Evolutionary conservation across 2,888 invertebrate species (phyloP).

Genomic region (Parelbella ahira): DNA sequence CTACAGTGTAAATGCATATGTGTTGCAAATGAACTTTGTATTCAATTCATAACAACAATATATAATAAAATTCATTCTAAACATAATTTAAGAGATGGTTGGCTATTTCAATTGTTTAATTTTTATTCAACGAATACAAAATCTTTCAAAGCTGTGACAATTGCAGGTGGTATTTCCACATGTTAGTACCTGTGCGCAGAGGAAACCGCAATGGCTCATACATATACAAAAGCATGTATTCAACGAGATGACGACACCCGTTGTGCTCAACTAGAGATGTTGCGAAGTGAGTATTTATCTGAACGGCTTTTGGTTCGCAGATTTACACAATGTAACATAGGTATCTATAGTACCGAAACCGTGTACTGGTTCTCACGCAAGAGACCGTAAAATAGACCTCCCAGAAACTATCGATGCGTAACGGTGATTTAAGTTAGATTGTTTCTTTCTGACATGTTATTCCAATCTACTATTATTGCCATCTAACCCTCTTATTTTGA

Average conservation of each 20-base stretch:
- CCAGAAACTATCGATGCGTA: too few species aligned
- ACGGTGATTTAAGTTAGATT: too few species aligned
- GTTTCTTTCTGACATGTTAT: too few species aligned
- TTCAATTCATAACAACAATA: too few species aligned
- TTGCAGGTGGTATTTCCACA: constrained; percentile 30
- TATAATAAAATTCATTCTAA: too few species aligned
- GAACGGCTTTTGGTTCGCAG: constrained; percentile 50
- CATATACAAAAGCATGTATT: constrained; percentile 32
- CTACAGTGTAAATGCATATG: too few species aligned
- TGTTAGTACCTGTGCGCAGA: constrained; percentile 22
- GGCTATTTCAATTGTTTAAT: too few species aligned
- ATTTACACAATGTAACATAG: constrained; percentile 49
- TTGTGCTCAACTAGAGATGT: constrained; percentile 37
- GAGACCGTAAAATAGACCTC: constrained; percentile 3
- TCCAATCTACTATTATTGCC: too few species aligned
- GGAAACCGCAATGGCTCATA: constrained; percentile 13
- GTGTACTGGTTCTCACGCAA: constrained; percentile 49
- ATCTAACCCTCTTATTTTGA: too few species aligned
- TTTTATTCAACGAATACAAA: too few species aligned
- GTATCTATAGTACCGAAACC: not conserved
- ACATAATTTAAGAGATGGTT: too few species aligned
- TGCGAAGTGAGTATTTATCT: constrained; percentile 55
- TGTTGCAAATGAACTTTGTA: too few species aligned
- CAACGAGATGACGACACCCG: constrained; percentile 45
- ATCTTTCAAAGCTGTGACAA: constrained; percentile 14